Evolutionary conservation across 2,113 vertebrate genomes (phyloP).

Genomic region (Seriola dumerili): DNA sequence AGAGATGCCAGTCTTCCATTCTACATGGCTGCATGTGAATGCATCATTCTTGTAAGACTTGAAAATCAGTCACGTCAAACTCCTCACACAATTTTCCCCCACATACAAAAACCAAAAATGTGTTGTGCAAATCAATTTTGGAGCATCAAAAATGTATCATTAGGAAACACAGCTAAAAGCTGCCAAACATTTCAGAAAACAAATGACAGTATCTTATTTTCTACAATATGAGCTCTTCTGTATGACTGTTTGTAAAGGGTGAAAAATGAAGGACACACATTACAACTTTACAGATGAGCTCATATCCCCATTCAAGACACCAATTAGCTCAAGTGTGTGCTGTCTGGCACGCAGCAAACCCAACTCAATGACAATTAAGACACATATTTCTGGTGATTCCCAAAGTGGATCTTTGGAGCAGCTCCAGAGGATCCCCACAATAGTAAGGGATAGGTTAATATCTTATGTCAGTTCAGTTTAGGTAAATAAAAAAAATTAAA

Average conservation of each 20-base stretch:
- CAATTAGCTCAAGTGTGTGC: conserved; percentile 2
- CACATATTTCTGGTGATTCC: not conserved
- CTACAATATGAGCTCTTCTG: too few species aligned
- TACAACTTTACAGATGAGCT: too few species aligned
- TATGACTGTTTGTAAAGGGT: too few species aligned
- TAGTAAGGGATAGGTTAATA: not conserved
- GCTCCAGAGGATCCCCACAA: not conserved
- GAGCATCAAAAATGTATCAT: too few species aligned
- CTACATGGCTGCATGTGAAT: not conserved
- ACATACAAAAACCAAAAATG: not conserved
- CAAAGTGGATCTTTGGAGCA: not conserved
- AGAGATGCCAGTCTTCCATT: not conserved
- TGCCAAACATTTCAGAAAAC: too few species aligned
- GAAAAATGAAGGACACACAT: too few species aligned
- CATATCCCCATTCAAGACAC: not conserved
- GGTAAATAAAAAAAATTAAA: too few species aligned
- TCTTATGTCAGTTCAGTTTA: not conserved
- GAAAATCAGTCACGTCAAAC: not conserved
- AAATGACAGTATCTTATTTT: too few species aligned
- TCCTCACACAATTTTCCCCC: not conserved
- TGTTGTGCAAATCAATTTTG: too few species aligned
- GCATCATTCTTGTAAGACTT: not conserved
- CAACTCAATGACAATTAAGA: conserved; percentile 1
- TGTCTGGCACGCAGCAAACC: not conserved
- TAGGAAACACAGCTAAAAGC: too few species aligned